Evolutionary conservation across 1,140 invertebrate species (phyloP).

Genomic region (Drosophila azteca): DNA sequence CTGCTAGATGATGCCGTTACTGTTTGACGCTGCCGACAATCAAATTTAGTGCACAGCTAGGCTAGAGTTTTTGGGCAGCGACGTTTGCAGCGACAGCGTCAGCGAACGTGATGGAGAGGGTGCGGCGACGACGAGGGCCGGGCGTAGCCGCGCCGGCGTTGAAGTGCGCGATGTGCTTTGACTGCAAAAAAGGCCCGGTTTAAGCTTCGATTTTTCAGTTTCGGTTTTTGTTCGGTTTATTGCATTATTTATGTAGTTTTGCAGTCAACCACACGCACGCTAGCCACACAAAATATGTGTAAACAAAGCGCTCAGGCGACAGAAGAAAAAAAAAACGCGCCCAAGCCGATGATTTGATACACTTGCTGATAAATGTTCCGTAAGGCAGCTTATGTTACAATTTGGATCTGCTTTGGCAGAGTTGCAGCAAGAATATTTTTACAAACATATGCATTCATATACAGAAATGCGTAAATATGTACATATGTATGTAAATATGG

Average conservation of each 20-base stretch:
- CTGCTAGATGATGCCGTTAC: conserved; percentile 7
- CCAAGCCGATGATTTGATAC: no score
- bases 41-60: conserved; percentile 76
- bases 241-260: conserved; percentile 70
- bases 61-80: conserved; percentile 44
- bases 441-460: no score
- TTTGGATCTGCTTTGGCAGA: no score
- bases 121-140: conserved; percentile 1
- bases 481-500: conserved; percentile 5
- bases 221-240: conserved; percentile 60
- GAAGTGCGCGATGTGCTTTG: conserved; percentile 61
- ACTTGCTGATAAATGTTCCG: no score
- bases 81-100: conserved; percentile 2
- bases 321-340: neutral
- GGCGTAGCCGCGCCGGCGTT: conserved; percentile 38
- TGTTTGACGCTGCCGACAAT: conserved; percentile 39
- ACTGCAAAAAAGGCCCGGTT: conserved; percentile 76
- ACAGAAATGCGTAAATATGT: no score
- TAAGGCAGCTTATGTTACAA: no score
- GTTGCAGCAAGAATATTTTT: no score
- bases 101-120: conserved; percentile 5
- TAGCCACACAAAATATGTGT: conserved; percentile 32
- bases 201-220: conserved; percentile 55
- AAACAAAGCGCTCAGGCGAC: conserved; percentile 58
- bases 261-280: conserved; percentile 52